Base-by-base conservation (phyloP, 1,140 invertebrate species). In the Trichoplusia ni region DNA sequence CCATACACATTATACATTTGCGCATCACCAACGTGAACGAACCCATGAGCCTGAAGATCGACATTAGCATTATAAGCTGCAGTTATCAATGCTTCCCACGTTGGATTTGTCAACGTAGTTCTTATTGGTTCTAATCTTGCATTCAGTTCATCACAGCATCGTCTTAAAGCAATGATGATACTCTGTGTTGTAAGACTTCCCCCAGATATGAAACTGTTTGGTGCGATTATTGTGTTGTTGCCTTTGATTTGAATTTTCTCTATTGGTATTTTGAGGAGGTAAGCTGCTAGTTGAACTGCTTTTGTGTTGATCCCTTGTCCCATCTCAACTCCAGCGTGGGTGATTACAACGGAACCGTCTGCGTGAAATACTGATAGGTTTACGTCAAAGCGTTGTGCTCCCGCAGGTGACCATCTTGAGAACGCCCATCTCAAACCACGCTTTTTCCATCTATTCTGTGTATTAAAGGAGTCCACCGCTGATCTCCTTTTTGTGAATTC, bases 361-460 rank as follows among this genome's bases (percentile, higher is more conserved):
- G 16, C 18, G 9, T 54, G 49, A 8, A 2, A 54, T 11, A 54
- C 33, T 54, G 49, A 37, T 0, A 54, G 19, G 9, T 54, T 54
- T 9, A 54, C 7, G 6, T 54, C 49, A 27, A 92, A 92, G 7
- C 11, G n/a, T 6, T 6, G 7, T 0, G 8, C 46, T 46, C 85
- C 81, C 0, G 59, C 38, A 1, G 93, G 79, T 0, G 87, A 83
- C 83, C 93, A 96, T 62, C 92, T 92, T 92, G 95, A 93, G 0
- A 93, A 89, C 6, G 92, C 78, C 0, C 95, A 44, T 5, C 93
- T 84, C 11, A 96, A 83, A 3, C 95, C 95, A 23, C 92, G 91
- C 71, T 96, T 96, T 61, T 92, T 94, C 95, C 95, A 96, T 9
- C 95, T 91, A 87, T 96, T 95, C 27, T 77, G 61, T 58, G 89